Percentiles rank a stretch among this genome's conserved stretches.
Evolutionary conservation across 2,888 invertebrate species (phyloP).

Genomic region (Ochropleura plecta): DNA sequence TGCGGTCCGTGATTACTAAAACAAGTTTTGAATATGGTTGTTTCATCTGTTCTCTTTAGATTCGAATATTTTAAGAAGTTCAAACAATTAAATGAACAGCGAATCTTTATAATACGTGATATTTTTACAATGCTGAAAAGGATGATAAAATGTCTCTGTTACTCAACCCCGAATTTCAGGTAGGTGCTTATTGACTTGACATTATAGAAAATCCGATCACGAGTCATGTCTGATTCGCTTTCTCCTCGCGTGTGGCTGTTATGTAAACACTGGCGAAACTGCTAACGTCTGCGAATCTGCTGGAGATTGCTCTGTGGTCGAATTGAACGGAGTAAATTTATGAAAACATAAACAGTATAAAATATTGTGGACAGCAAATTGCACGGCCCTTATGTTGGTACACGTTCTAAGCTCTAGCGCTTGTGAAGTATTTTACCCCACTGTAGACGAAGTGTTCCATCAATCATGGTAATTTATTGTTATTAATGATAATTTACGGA

Average conservation of each 20-base stretch:
- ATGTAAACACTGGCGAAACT: conserved; percentile 74
- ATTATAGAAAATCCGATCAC: conserved; percentile 72
- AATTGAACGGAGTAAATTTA: conserved; percentile 53
- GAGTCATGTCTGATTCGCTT: conserved; percentile 69
- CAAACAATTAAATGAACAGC: conserved; percentile 1
- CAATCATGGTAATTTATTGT: conserved; percentile 52
- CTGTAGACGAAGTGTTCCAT: conserved; percentile 38
- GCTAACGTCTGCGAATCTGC: conserved; percentile 70
- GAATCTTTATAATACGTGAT: conserved; percentile 19
- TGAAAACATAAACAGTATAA: conserved; percentile 36
- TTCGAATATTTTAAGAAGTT: conserved; percentile 1
- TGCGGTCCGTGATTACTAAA: conserved; percentile 25
- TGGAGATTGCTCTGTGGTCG: conserved; percentile 63
- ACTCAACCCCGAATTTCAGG: conserved; percentile 62
- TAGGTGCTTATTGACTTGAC: conserved; percentile 67
- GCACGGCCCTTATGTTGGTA: conserved; percentile 22
- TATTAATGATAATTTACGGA: conserved; percentile 62
- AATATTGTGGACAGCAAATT: conserved; percentile 35
- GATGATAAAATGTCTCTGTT: conserved; percentile 37
- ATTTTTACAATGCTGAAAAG: conserved; percentile 24
- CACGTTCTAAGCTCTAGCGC: conserved; percentile 14
- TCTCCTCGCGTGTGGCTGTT: conserved; percentile 72
- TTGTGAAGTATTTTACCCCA: conserved; percentile 27
- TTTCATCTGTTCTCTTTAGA: conserved; percentile 6
- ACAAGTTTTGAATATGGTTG: conserved; percentile 25